Evolutionary conservation across 2,113 vertebrate species (phyloP).

Genomic region (Gobius niger): DNA sequence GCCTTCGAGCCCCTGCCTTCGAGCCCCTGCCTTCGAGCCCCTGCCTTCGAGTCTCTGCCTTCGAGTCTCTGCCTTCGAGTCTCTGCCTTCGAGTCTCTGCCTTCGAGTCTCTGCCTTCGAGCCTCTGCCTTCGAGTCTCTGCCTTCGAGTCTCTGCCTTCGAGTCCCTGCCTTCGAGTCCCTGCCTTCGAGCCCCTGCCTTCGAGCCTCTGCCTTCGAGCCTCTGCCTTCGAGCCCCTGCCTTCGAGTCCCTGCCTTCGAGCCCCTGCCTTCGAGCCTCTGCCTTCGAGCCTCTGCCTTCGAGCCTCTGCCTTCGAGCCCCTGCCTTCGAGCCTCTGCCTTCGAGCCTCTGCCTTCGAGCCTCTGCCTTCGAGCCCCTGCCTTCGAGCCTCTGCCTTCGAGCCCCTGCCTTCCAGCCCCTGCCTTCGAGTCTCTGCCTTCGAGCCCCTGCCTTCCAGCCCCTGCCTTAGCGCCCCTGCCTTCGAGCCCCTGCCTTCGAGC

Average conservation of each 20-base stretch:
- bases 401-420: no score
- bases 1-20: no score
- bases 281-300: no score
- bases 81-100: neutral
- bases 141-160: neutral
- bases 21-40: no score
- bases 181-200: neutral
- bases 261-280: neutral
- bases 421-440: neutral
- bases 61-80: neutral
- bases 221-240: neutral
- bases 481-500: neutral
- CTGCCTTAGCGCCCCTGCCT: no score
- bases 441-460: neutral
- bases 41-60: no score
- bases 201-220: neutral
- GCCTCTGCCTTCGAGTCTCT: neutral
- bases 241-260: no score
- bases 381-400: neutral
- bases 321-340: neutral
- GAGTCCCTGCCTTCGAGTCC: no score
- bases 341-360: no score
- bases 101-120: no score
- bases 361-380: neutral
- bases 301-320: neutral